Evolutionary conservation across 37 sponge, comb jelly and placozoan species (phyloP).

Genomic region (Cliona cf. orientalis): DNA sequence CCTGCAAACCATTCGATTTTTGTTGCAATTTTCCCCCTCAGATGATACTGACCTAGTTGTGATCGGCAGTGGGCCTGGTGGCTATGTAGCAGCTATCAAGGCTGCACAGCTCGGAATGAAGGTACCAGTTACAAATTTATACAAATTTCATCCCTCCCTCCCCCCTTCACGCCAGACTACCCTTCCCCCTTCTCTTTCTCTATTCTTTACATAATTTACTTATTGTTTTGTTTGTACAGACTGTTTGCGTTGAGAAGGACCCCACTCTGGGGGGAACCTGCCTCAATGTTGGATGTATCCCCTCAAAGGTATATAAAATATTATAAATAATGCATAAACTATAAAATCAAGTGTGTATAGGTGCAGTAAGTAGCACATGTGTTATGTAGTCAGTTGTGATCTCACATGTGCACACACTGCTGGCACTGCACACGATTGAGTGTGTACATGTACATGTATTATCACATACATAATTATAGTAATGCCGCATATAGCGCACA

Average conservation of each 20-base stretch:
- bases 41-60: conserved; percentile 93
- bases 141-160: neutral
- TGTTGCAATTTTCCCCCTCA: conserved; percentile 2
- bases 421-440: no score
- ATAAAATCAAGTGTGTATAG: neutral
- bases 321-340: neutral
- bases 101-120: conserved; percentile 96
- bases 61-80: conserved; percentile 98
- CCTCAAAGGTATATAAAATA: conserved; percentile 92
- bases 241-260: conserved; percentile 98
- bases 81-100: conserved; percentile 98
- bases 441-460: no score
- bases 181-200: neutral
- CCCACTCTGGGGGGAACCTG: conserved; percentile 95
- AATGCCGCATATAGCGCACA: no score
- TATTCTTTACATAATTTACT: neutral
- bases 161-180: neutral
- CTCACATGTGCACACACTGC: no score
- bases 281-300: conserved; percentile 98
- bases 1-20: no score
- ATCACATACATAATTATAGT: no score
- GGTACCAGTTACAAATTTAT: conserved; percentile 22
- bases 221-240: no score
- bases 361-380: neutral
- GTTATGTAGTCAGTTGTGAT: no score